Evolutionary conservation across 2,797 vertebrate genomes (phyloP).

Genomic region (Mycteria americana): DNA sequence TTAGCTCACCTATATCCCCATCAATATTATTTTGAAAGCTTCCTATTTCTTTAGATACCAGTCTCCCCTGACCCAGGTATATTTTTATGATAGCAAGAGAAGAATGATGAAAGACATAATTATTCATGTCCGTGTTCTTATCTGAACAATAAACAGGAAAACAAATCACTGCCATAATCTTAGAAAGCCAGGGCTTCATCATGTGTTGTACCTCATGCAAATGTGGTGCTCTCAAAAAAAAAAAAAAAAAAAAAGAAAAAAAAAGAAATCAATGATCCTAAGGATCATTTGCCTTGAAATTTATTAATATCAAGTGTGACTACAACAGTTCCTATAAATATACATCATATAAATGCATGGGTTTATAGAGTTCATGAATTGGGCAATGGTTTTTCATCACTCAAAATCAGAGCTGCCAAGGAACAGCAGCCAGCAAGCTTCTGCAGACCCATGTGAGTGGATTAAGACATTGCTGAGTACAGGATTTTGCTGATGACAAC

Average conservation of each 20-base stretch:
- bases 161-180: neutral
- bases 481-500: neutral
- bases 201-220: neutral
- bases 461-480: neutral
- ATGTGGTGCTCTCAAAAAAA: neutral
- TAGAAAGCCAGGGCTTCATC: neutral
- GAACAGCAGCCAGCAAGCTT: neutral
- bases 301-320: neutral
- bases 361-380: neutral
- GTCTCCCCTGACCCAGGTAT: too few species aligned
- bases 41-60: neutral
- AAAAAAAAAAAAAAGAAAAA: neutral
- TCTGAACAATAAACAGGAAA: neutral
- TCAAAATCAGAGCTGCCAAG: neutral
- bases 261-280: neutral
- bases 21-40: neutral
- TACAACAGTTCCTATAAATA: neutral
- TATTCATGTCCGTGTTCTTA: neutral
- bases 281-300: neutral
- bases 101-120: neutral
- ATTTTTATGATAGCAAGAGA: neutral
- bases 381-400: neutral
- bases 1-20: neutral
- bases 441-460: rapidly evolving
- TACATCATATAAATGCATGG: neutral